Base-by-base conservation (phyloP, 2,113 vertebrate genomes). In the Sinocyclocheilus anshuiensis region DNA sequence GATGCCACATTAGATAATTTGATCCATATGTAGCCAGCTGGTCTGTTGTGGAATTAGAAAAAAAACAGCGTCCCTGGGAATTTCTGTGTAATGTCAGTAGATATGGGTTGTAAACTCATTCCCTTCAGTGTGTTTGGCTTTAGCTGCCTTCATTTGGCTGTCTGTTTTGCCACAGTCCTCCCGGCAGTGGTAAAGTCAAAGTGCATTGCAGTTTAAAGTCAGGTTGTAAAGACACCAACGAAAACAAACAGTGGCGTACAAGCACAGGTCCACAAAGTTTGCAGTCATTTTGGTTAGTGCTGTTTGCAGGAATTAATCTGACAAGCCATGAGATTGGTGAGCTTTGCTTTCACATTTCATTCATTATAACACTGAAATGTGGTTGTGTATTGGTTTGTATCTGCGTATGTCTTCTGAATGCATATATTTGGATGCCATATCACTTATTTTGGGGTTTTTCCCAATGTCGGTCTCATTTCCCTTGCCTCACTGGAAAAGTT, bases 11-110 rank as follows among this genome's bases (percentile, higher is more conserved):
- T 36, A 89, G 92, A 93, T 92, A 92, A 91, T 93, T 91, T 92
- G 92, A 92, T 92, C 89, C 88, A 88, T 91, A 87, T 91, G 90
- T 87, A 90, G 89, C 92, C 93, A 93, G 92, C 90, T 92, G 92
- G 55, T 92, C 11, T 61, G n/a, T n/a, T 10, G 48, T 77, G 76
- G 48, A 33, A 29, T 77, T 22, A 33, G 1, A 26, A 24, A 24
- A 15, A 48, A 76, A 3, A 55, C 4, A 71, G 39, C 0, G 9
- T 77, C 22, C 15, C 13, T 20, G 39, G 22, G 42, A 15, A 45
- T 18, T 6, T 80, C 6, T 80, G 22, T 61, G 77, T 61, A 69
- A 69, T 82, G 36, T 69, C 80, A 50, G 75, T 36, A 42, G 55
- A 61, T 81, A 81, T 48, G 36, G 79, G 55, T 42, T 81, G 63